Evolutionary conservation across 2,888 invertebrate genomes (phyloP).

Genomic region (Globia sparganii): DNA sequence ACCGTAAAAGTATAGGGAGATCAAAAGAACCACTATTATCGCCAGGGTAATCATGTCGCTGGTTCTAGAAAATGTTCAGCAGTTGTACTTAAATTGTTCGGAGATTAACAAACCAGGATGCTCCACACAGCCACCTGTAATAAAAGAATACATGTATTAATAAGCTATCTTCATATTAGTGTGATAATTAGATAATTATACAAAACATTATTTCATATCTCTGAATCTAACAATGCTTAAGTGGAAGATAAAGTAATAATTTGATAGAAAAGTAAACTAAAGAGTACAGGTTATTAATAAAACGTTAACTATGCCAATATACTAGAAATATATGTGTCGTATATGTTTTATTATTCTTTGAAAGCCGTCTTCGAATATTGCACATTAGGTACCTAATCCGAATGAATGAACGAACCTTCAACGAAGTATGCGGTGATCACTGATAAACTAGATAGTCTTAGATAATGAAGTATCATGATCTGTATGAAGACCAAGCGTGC

Average conservation of each 20-base stretch:
- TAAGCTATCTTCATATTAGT: neutral
- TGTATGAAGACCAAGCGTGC: too few relatives aligned
- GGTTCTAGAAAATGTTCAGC: neutral
- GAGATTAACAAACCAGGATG: neutral
- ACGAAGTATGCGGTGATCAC: too few relatives aligned
- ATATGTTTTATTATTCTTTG: neutral
- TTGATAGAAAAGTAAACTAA: neutral
- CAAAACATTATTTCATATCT: neutral
- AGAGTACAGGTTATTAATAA: neutral
- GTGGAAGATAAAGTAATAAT: neutral
- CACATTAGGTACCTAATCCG: neutral
- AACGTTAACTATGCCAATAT: neutral
- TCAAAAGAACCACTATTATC: conserved; percentile 27
- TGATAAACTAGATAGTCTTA: too few relatives aligned
- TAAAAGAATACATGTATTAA: neutral
- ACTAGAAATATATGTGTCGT: neutral
- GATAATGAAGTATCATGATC: too few relatives aligned
- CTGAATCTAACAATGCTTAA: neutral
- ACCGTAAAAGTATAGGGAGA: conserved; percentile 53
- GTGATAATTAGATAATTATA: neutral
- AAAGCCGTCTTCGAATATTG: neutral
- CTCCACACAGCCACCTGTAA: conserved; percentile 21
- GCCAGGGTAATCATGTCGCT: conserved; percentile 43
- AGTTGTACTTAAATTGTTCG: conserved; percentile 4
- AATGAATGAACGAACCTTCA: neutral